Base-by-base conservation (phyloP, 2,888 invertebrate species). In the Dasysyrphus tricinctus region DNA sequence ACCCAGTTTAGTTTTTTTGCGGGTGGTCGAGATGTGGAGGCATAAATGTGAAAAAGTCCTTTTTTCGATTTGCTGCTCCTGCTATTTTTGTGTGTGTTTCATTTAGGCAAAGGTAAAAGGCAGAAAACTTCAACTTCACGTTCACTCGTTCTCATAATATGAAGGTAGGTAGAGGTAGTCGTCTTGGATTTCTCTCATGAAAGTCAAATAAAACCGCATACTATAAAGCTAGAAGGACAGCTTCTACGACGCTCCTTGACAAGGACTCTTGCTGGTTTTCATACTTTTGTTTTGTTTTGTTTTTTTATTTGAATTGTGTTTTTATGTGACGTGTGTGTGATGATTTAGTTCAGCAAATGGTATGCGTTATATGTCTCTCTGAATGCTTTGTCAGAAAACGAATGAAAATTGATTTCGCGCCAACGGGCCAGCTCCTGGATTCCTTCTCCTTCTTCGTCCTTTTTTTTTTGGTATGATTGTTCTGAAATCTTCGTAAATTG, bases 171-270 rank as follows among this genome's bases (percentile, higher is more conserved):
- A 5, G 34, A n/a, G 16, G 6, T 39, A 9, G 61, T 75, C 44
- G 72, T 73, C 67, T 72, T 51, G 34, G 14, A 51, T 76, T 72
- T 72, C 47, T 67, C 61, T 54, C 76, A 79, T 83, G 67, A 80
- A 84, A 84, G 84, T 80, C 84, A 73, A 80, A 84, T 80, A 84
- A 84, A 80, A 84, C 84, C 80, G 42, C 83, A 79, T 63, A 79
- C 56, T 70, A 57, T 61, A 57, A 63, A 47, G 44, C 24, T 42
- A 57, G 34, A 51, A 70, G 63, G 57, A 72, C 49, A 69, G 59
- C 49, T 65, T 9, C 49, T 56, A 24, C 54, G 16, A 14, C 54
- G 51, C 14, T 75, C 61, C 56, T 63, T 63, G 56, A 67, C 32
- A 76, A 80, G 73, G 67, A 76, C 65, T 65, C 59, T 73, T 7